Evolutionary conservation across 2,797 vertebrate species (phyloP).

Genomic region (Coccyzus lansbergi): DNA sequence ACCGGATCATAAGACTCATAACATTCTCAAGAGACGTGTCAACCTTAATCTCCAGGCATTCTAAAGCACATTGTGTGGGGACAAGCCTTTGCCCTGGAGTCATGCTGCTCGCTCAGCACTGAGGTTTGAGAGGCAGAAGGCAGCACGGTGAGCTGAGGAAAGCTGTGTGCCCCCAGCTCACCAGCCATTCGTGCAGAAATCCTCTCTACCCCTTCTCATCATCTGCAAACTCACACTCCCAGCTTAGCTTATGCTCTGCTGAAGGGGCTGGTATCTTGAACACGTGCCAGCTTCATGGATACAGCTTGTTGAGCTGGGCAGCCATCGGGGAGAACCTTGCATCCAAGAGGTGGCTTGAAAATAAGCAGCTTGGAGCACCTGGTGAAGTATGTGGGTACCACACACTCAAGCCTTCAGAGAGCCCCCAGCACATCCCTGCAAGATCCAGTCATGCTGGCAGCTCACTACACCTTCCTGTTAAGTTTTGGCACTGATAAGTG

Average conservation of each 20-base stretch:
- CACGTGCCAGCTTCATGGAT: too few relatives aligned
- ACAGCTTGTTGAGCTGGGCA: too few relatives aligned
- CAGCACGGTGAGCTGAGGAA: neutral
- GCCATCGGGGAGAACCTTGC: too few relatives aligned
- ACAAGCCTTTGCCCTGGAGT: neutral
- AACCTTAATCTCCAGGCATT: neutral
- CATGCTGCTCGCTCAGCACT: accelerated
- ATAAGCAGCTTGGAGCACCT: accelerated
- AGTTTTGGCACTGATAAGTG: neutral
- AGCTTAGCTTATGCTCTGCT: neutral
- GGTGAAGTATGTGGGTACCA: neutral
- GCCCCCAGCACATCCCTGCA: neutral
- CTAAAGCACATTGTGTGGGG: neutral
- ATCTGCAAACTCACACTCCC: neutral
- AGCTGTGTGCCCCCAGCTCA: neutral
- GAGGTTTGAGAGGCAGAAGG: neutral
- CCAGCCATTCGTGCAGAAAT: neutral
- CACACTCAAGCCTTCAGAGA: neutral
- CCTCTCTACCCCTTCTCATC: neutral
- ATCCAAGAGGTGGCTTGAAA: too few relatives aligned
- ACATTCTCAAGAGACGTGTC: too few relatives aligned
- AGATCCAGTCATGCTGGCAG: neutral
- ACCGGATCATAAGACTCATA: too few relatives aligned
- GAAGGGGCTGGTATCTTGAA: neutral
- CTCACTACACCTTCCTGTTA: neutral